phyloP scores from a whole-genome alignment of 2,797 vertebrate species.

The Austrolebias charrua region DNA sequence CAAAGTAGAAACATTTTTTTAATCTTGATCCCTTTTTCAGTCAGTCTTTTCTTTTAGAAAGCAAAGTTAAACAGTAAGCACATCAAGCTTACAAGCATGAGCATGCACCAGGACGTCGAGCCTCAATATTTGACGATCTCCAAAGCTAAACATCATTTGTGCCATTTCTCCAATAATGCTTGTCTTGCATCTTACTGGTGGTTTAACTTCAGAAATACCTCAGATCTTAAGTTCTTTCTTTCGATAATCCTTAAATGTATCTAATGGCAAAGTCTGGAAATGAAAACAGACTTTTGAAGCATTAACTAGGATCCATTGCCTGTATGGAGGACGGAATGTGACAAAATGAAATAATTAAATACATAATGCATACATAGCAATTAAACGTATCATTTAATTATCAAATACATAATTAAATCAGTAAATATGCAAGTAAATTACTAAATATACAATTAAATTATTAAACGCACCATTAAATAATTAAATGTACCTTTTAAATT shows the following conservation, averaged over 20 bases:
- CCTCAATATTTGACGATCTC: conserved; percentile 70
- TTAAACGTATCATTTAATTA: too few relatives aligned
- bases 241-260: conserved; percentile 31
- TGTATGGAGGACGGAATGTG: too few relatives aligned
- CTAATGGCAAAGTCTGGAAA: conserved; percentile 45
- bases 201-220: conserved; percentile 42
- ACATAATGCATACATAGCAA: too few relatives aligned
- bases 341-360: too few relatives aligned
- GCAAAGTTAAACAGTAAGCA: conserved; percentile 69
- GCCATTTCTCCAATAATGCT: conserved; percentile 47
- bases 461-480: too few relatives aligned
- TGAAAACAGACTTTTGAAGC: conserved; percentile 49
- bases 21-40: conserved; percentile 24
- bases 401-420: too few relatives aligned
- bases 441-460: too few relatives aligned
- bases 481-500: too few relatives aligned
- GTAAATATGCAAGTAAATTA: too few relatives aligned
- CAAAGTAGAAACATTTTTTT: too few relatives aligned
- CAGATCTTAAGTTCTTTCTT: conserved; percentile 34
- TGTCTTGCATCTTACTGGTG: conserved; percentile 35
- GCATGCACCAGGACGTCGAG: conserved; percentile 22
- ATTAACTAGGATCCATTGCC: conserved; percentile 26
- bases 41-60: conserved; percentile 34
- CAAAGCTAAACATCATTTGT: conserved; percentile 63
- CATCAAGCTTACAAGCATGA: background rate